These are phyloP conservation scores for Dromococcyx pavoninus DNA, from an alignment of 2,797 vertebrate genomes.

Conservation along the genomic window DNA sequence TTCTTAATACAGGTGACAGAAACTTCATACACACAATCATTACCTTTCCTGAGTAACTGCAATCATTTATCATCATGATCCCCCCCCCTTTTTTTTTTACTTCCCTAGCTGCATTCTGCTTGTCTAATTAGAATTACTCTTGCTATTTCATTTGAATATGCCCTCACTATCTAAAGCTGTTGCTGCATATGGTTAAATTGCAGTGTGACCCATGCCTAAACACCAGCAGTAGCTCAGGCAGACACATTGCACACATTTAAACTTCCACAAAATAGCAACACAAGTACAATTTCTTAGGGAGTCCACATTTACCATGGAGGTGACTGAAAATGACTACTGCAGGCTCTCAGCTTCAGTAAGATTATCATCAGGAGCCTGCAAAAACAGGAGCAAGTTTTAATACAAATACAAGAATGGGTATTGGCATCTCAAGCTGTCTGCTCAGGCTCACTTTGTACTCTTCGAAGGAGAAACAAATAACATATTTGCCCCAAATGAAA, in stretches of 20 bases:
- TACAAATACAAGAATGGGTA: neutral
- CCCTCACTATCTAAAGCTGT: neutral
- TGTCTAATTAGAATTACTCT: neutral
- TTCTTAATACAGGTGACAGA: neutral
- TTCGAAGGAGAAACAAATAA: neutral
- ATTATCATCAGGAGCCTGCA: neutral
- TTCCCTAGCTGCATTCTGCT: neutral
- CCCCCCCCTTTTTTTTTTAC: neutral
- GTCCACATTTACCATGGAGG: neutral
- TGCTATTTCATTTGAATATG: neutral
- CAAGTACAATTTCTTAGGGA: neutral
- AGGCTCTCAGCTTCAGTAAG: neutral
- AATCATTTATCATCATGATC: neutral
- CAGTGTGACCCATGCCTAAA: accelerated
- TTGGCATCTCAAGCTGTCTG: neutral
- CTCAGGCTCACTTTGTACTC: neutral
- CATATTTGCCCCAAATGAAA: neutral
- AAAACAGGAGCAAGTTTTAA: neutral
- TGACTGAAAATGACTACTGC: neutral
- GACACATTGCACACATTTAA: accelerated
- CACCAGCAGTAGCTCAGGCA: neutral
- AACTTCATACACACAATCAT: neutral
- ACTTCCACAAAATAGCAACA: neutral
- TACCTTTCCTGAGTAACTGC: neutral
- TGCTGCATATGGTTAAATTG: neutral